Base-by-base conservation (phyloP, 92 coral and sea anemone species). In the Bergia puertoricense region DNA sequence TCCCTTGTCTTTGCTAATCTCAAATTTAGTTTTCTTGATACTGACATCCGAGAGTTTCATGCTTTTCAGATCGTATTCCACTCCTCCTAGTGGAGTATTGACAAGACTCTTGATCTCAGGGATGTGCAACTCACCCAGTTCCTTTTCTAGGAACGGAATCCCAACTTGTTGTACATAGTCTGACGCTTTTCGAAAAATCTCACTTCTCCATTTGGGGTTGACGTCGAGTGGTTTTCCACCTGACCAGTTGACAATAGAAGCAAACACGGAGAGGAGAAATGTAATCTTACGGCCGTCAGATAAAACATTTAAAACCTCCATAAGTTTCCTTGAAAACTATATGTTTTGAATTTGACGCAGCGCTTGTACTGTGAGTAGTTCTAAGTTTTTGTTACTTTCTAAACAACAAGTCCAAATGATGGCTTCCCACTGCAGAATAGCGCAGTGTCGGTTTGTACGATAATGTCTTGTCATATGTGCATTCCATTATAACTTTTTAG, bases 11-110 rank as follows among this genome's bases (percentile, higher is more conserved):
- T 92, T 79, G 42, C 85, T 39, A 42, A 95, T 38, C 0, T 92
- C 86, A 41, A 95, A 76, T 6, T 93, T 95, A 39, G 95, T 91
- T 86, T 91, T 93, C 88, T 88, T 85, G 81, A 95, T 92, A 51
- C 36, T 74, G 5, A 93, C 98, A 88, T 93, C 80, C 0, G 95
- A 89, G n/a, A 95, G 68, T 80, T 91, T 92, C 91, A 93, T 85
- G 69, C 95, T 79, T 59, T 90, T 79, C 14, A 95, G 89, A 43
- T 89, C 82, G 67, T 92, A 95, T 89, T 86, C 81, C n/a, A 95
- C 98, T 50, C 81, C 80, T 16, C 98, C 98, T 56, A 95, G 88
- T 6, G 95, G 96, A 14, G 98, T 95, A 37, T 90, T 90, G 44
- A 92, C 90, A 44, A 74, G 85, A 71, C 95, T 95, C 6, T 90